These are phyloP conservation scores for Panulirus ornatus DNA, from an alignment of 1,140 invertebrate genomes.

Conservation along the genomic window DNA sequence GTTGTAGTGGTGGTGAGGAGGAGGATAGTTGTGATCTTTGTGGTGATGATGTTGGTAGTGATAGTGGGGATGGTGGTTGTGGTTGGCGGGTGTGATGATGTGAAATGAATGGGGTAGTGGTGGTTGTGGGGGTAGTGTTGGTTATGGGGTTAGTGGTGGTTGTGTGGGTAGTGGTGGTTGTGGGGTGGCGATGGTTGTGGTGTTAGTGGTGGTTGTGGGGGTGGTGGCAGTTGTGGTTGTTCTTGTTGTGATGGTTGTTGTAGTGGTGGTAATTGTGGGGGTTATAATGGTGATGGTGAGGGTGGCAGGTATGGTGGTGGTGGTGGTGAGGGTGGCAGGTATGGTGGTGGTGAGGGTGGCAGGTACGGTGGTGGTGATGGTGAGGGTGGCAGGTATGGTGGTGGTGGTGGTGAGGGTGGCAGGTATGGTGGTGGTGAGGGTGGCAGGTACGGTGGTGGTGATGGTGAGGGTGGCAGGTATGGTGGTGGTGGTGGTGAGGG, in stretches of 20 bases:
- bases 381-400: too few species aligned
- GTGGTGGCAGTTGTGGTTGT: not conserved
- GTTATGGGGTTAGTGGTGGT: not conserved
- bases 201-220: not conserved
- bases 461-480: too few species aligned
- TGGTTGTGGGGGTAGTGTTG: not conserved
- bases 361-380: too few species aligned
- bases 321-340: too few species aligned
- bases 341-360: too few species aligned
- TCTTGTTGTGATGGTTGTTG: not conserved
- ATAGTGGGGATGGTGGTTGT: not conserved
- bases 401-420: too few species aligned
- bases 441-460: too few species aligned
- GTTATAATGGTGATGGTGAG: too few species aligned
- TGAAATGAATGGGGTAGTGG: not conserved
- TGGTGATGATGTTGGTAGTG: conserved; percentile 10
- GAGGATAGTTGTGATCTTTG: not conserved
- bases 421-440: too few species aligned
- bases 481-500: too few species aligned
- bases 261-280: too few species aligned
- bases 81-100: not conserved
- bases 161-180: not conserved
- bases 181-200: not conserved
- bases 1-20: not conserved
- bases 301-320: too few species aligned